phyloP scores from a whole-genome alignment of 1,140 invertebrate species.

The Ceratosolen solmsi region DNA sequence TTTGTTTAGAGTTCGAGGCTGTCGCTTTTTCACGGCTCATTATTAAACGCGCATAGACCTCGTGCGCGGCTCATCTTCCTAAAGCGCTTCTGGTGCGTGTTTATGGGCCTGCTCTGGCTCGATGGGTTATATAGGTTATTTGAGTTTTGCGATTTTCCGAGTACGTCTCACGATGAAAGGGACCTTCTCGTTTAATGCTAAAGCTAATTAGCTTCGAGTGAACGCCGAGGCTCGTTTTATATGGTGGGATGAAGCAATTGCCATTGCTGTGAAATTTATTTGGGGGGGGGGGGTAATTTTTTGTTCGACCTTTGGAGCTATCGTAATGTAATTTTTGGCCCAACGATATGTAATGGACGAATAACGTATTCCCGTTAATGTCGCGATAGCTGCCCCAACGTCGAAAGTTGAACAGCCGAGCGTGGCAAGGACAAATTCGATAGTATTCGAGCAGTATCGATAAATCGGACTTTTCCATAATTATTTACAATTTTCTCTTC shows the following conservation, averaged over 20 bases:
- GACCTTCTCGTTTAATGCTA: no score
- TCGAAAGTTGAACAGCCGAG: background rate
- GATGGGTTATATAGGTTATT: conserved; percentile 11
- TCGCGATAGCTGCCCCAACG: background rate
- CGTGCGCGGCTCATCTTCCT: background rate
- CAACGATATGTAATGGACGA: background rate
- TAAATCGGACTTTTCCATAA: background rate
- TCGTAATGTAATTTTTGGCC: background rate
- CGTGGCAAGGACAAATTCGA: background rate
- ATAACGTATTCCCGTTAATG: background rate
- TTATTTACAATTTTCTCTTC: no score
- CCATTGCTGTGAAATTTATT: background rate
- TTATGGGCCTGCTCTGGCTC: background rate
- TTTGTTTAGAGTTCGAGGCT: conserved; percentile 8
- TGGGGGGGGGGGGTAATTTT: background rate
- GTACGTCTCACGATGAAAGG: background rate
- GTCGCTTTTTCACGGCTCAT: conserved; percentile 22
- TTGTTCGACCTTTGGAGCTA: background rate
- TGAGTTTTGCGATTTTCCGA: background rate
- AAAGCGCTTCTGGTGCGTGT: background rate
- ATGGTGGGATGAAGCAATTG: background rate
- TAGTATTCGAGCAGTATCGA: background rate
- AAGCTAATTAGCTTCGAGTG: background rate
- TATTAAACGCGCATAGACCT: background rate
- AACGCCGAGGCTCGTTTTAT: background rate